A percentile compares a stretch with the other conserved stretches of the same genome.
These are phyloP conservation scores for Agonopterix arenella DNA, from an alignment of 2,888 invertebrate genomes.

Conservation along the genomic window DNA sequence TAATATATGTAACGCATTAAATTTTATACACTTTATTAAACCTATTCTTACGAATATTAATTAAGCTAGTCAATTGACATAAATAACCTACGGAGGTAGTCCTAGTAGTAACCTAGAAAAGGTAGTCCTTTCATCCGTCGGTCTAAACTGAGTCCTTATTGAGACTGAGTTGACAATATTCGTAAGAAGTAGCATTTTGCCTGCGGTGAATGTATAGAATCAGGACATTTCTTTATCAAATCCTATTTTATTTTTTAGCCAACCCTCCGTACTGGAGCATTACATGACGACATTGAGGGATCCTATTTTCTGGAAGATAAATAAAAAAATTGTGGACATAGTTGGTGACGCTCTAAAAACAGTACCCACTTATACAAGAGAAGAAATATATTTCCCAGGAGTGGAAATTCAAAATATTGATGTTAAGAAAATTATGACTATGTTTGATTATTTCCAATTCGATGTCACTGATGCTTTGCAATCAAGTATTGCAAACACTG, in stretches of 20 bases:
- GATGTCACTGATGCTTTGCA: constrained; percentile 79
- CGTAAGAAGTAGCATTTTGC: no score
- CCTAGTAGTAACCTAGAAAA: no score
- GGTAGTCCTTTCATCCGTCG: no score
- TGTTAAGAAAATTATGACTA: constrained; percentile 80
- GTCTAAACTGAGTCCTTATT: no score
- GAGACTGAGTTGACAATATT: no score
- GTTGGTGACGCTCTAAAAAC: constrained; percentile 75
- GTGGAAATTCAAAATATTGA: constrained; percentile 78
- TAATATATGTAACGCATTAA: no score
- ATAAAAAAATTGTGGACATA: constrained; percentile 76
- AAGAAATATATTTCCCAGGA: constrained; percentile 78
- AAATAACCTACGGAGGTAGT: no score
- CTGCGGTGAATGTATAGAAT: not conserved
- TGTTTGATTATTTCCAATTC: constrained; percentile 80
- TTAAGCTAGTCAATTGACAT: no score
- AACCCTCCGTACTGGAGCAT: constrained; percentile 49
- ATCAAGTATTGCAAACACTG: constrained; percentile 35
- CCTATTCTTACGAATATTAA: no score
- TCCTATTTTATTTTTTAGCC: constrained; percentile 32
- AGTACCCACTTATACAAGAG: constrained; percentile 74
- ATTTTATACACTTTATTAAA: no score
- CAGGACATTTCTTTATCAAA: not conserved
- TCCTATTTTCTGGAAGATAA: constrained; percentile 82
- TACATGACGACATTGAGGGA: constrained; percentile 81